These are phyloP conservation scores for Erpornis zantholeuca DNA, from an alignment of 2,113 vertebrate species.

Conservation along the genomic window DNA sequence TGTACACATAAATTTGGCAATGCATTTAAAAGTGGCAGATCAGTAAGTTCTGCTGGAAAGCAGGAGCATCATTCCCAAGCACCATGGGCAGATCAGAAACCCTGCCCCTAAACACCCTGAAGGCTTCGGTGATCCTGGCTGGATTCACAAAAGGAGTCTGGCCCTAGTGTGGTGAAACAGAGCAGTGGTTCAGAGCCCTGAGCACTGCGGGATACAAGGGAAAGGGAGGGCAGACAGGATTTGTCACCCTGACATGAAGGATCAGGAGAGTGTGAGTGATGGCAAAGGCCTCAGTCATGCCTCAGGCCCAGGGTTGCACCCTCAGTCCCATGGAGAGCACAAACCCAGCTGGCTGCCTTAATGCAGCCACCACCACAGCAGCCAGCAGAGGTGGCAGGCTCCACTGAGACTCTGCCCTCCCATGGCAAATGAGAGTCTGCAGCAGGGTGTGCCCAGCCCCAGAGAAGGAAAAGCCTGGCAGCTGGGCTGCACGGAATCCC, in stretches of 20 bases:
- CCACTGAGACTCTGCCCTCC: background rate
- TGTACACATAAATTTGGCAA: background rate
- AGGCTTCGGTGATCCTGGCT: background rate
- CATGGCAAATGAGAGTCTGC: background rate
- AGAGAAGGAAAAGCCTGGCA: background rate
- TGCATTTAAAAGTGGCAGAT: background rate
- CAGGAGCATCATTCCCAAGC: background rate
- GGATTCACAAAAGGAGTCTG: background rate
- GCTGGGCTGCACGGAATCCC: fast-evolving
- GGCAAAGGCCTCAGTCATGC: background rate
- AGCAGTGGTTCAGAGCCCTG: background rate
- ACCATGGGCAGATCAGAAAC: background rate
- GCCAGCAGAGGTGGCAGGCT: background rate
- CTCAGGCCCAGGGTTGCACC: background rate
- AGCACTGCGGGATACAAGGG: background rate
- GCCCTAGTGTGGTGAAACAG: background rate
- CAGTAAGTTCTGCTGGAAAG: background rate
- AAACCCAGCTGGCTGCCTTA: background rate
- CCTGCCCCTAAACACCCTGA: background rate
- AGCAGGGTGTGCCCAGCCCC: background rate
- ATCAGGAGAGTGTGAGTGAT: background rate
- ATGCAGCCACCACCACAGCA: background rate
- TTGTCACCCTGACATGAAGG: background rate
- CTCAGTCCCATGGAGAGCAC: background rate
- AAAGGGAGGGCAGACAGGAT: background rate